Conservation (phyloP, 2,888 invertebrate genomes). For the Rhagium mordax region DNA sequence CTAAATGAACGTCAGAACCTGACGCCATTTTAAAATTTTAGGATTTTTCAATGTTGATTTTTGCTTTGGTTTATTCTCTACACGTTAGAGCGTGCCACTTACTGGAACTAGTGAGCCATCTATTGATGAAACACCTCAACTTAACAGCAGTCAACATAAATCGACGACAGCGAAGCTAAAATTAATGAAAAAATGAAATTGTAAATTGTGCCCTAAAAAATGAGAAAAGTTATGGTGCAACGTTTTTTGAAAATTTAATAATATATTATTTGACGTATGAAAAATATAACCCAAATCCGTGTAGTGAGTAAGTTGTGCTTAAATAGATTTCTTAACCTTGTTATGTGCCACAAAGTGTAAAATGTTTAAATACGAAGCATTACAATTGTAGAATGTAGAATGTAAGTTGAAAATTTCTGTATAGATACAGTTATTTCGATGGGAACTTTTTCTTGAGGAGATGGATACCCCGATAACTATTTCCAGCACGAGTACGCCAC, state of each 20-base stretch:
- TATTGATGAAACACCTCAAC: background rate
- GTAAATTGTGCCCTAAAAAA: constrained; percentile 13
- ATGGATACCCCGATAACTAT: constrained; percentile 53
- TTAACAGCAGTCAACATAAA: constrained; percentile 22
- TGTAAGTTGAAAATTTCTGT: background rate
- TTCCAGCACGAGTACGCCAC: constrained; percentile 44
- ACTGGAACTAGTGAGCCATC: background rate
- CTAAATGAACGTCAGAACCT: constrained; percentile 40
- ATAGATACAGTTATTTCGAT: background rate
- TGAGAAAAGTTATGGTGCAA: constrained; percentile 1
- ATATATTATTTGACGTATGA: background rate
- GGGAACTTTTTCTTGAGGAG: constrained; percentile 6
- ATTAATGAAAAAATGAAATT: constrained; percentile 16
- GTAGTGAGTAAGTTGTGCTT: background rate
- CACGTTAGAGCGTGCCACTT: background rate
- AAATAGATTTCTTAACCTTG: constrained; percentile 17
- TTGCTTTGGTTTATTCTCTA: background rate
- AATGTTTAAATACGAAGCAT: constrained; percentile 4
- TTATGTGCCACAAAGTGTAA: background rate
- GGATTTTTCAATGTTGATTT: constrained; percentile 14
- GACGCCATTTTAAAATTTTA: constrained; percentile 41
- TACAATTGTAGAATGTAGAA: background rate
- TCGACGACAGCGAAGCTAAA: constrained; percentile 15
- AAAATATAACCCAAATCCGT: background rate
- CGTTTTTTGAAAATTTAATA: constrained; percentile 4